Percentiles rank a stretch among this genome's conserved stretches.
phyloP scores from a whole-genome alignment of 2,888 invertebrate genomes.

The Drosophila atroscutellata region DNA sequence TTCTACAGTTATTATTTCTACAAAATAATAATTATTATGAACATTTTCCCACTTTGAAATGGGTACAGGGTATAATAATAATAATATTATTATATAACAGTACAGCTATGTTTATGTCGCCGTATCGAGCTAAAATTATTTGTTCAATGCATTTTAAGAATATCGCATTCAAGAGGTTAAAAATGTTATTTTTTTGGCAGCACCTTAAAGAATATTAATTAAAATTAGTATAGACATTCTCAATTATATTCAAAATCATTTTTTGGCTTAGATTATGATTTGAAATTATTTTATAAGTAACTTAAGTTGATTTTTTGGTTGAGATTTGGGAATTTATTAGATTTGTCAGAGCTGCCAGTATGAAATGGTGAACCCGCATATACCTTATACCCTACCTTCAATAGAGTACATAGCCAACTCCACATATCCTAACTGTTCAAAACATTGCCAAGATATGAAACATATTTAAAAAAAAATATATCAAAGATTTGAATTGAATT shows the following conservation, averaged over 20 bases:
- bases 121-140: slow-evolving; percentile 1
- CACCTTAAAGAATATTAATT: slow-evolving; percentile 17
- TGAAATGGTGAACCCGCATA: slow-evolving; percentile 14
- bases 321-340: neutral
- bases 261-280: slow-evolving; percentile 10
- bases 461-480: slow-evolving; percentile 30
- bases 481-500: slow-evolving; percentile 20
- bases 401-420: slow-evolving; percentile 41
- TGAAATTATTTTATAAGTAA: slow-evolving; percentile 1
- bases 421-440: slow-evolving; percentile 59
- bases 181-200: slow-evolving; percentile 8
- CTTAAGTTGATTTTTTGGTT: neutral
- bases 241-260: slow-evolving; percentile 8
- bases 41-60: neutral
- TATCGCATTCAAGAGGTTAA: slow-evolving; percentile 14
- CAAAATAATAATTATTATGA: neutral
- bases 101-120: neutral
- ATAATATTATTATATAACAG: neutral
- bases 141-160: neutral
- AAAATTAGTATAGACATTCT: slow-evolving; percentile 21
- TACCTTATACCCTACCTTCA: slow-evolving; percentile 21
- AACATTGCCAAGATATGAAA: slow-evolving; percentile 66
- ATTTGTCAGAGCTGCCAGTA: slow-evolving; percentile 23
- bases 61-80: neutral
- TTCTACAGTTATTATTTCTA: too few relatives aligned